Percentiles rank a stretch among this genome's conserved stretches.
Conservation (phyloP, 2,888 invertebrate species). For the Drosophila peninsularis region DNA sequence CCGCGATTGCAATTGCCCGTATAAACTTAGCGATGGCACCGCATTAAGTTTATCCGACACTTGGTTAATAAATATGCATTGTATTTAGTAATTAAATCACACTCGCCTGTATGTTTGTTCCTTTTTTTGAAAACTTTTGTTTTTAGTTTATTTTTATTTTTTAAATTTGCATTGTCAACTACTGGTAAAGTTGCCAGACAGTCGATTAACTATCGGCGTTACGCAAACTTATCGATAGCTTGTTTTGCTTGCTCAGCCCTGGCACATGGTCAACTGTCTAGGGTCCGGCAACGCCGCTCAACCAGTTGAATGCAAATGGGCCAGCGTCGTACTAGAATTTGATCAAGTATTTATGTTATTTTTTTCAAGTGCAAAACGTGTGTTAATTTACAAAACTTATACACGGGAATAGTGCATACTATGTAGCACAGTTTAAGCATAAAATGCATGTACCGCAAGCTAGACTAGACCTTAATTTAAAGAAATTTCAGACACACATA, state of each 20-base stretch:
- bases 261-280: conserved; percentile 11
- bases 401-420: conserved; percentile 2
- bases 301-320: conserved; percentile 70
- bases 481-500: conserved; percentile 22
- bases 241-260: conserved; percentile 15
- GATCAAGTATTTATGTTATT: conserved; percentile 46
- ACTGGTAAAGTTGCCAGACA: conserved; percentile 19
- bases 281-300: conserved; percentile 55
- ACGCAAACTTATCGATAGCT: conserved; percentile 16
- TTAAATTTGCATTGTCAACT: conserved; percentile 22
- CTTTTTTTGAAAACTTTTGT: neutral
- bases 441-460: conserved; percentile 22
- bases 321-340: conserved; percentile 46
- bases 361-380: conserved; percentile 55
- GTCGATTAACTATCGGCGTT: neutral
- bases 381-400: conserved; percentile 19
- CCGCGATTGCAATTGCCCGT: conserved; percentile 19
- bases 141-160: neutral
- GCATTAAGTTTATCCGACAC: conserved; percentile 4
- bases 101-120: conserved; percentile 5
- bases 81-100: conserved; percentile 11
- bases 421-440: conserved; percentile 12
- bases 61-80: conserved; percentile 5
- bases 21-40: conserved; percentile 18
- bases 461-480: conserved; percentile 12